Evolutionary conservation across 2,888 invertebrate genomes (phyloP), one percentile per base, ranked within the genome.

Genomic region (Adineta ricciae): DNA sequence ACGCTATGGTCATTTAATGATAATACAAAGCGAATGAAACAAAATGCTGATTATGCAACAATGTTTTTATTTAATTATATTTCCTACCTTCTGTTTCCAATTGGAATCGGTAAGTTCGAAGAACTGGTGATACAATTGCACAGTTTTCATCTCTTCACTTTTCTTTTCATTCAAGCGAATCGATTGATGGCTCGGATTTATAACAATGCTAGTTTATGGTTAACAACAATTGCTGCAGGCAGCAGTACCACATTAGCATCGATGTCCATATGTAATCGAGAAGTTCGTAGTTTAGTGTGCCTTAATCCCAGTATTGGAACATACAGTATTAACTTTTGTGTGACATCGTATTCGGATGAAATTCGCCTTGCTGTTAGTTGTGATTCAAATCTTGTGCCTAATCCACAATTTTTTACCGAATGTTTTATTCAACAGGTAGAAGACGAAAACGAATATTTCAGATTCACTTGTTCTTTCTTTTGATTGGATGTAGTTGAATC

Each of bases 221-320:
- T 78, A 41, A 78, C 41, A 21, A 78, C 78, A 78, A 4, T 78
- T 24, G 41, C 78, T 21, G 41, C 78, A 24, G 78, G 78, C 14
- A 78, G 41, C n/a, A 78, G 78, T 41, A 78, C 78, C 38, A 24
- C 78, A 78, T 78, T 85, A 84, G 73, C 85, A 41, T 84, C 85
- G 24, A 46, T 85, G 56, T 85, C 85, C 0, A 38, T 85, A 14
- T 85, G 83, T 36, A 85, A 84, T 78, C 73, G 82, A 73, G 83
- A 84, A 78, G 72, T 85, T 46, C 73, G 82, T 52, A 72, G 78
- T 36, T 38, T 84, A 27, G 56, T 85, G n/a, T 85, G 83, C 52
- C 78, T 85, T 85, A 83, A 84, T 84, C 85, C 85, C 38, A 46
- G 38, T 73, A 64, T 84, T 84, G 50, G 56, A 2, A 46, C 9